These are phyloP conservation scores for Corbicula japonica DNA, from an alignment of 2,888 invertebrate species.

Conservation along the genomic window DNA sequence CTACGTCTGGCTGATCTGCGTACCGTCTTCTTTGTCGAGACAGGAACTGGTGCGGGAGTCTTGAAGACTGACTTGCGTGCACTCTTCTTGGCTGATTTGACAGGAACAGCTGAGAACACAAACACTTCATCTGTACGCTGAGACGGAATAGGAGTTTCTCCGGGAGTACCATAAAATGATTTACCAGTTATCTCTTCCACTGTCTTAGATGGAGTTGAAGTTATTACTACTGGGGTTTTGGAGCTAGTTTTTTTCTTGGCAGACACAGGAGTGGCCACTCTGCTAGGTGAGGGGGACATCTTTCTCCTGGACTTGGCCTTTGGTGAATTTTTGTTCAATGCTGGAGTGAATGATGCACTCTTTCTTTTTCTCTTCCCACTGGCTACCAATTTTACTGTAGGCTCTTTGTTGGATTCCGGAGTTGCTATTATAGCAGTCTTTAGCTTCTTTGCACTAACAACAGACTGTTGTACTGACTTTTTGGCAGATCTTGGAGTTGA, in stretches of 20 bases:
- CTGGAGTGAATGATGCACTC: too few relatives aligned
- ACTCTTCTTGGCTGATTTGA: constrained; percentile 20
- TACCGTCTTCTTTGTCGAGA: constrained; percentile 31
- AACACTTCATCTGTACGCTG: constrained; percentile 36
- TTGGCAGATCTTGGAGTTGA: constrained; percentile 19
- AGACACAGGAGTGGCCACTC: constrained; percentile 1
- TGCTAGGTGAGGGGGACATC: too few relatives aligned
- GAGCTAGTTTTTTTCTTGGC: background rate
- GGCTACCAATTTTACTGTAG: too few relatives aligned
- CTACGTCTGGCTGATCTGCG: constrained; percentile 35
- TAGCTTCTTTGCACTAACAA: too few relatives aligned
- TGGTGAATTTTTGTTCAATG: background rate
- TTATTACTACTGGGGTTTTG: constrained; percentile 1
- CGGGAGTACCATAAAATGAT: constrained; percentile 61
- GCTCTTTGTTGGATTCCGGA: too few relatives aligned
- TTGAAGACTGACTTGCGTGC: constrained; percentile 18
- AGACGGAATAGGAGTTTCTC: constrained; percentile 39
- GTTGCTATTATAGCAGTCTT: too few relatives aligned
- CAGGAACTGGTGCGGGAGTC: constrained; percentile 36
- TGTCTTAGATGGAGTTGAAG: constrained; percentile 55
- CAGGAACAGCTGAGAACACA: constrained; percentile 43
- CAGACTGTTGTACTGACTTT: too few relatives aligned
- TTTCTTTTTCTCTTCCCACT: too few relatives aligned
- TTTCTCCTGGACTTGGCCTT: background rate
- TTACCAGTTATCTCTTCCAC: constrained; percentile 48